Evolutionary conservation across 2,113 vertebrate species (phyloP).

Genomic region (Labeo rohita): DNA sequence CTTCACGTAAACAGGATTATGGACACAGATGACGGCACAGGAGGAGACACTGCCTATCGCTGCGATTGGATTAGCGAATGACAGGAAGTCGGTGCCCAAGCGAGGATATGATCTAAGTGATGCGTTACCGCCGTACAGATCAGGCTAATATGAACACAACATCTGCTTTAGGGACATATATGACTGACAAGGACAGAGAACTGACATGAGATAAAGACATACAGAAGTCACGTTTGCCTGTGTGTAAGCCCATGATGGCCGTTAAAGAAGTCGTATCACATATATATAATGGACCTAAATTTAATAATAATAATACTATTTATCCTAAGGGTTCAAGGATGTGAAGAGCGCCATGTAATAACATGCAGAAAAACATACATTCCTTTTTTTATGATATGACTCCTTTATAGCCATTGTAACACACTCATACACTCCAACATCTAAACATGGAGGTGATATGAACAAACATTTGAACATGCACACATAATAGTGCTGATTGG

Average conservation of each 20-base stretch:
- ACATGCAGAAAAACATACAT: not conserved
- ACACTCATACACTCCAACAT: not conserved
- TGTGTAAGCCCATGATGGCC: not conserved
- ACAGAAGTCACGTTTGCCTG: not conserved
- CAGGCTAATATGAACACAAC: not conserved
- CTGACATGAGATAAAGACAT: not conserved
- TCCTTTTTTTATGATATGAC: not conserved
- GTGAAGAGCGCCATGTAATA: not conserved
- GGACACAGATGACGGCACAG: not conserved
- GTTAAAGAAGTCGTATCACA: not conserved
- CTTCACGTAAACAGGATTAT: constrained; percentile 41
- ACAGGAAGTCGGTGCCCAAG: constrained; percentile 17
- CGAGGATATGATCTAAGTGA: constrained; percentile 2
- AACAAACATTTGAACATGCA: not conserved
- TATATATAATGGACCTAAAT: not conserved
- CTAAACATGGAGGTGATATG: not conserved
- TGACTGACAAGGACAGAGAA: not conserved
- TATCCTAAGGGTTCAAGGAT: not conserved
- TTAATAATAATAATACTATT: not conserved
- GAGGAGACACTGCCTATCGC: constrained; percentile 17
- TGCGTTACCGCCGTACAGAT: constrained; percentile 1
- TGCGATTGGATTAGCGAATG: constrained; percentile 33
- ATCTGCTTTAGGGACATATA: constrained; percentile 13
- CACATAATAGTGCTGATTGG: not conserved
- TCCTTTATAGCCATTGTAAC: not conserved